A percentile compares a stretch with the other conserved stretches of the same genome.
phyloP scores from a whole-genome alignment of 2,888 invertebrate species.

The Auanema sp. region DNA sequence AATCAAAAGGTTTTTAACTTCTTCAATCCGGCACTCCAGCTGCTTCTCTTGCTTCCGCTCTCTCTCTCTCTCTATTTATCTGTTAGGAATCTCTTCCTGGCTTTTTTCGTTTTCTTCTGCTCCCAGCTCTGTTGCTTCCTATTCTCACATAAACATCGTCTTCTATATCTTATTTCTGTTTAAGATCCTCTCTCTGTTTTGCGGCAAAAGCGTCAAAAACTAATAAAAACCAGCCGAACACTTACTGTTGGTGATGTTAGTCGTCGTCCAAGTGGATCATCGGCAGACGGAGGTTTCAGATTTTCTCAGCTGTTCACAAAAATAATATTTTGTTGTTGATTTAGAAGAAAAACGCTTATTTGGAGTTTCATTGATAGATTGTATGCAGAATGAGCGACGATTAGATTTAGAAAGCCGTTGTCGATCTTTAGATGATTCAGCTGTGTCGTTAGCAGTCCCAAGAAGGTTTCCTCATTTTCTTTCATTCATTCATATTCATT shows the following conservation, averaged over 20 bases:
- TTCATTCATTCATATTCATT: not conserved
- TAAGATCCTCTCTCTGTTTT: slow-evolving; percentile 33
- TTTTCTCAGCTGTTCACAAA: slow-evolving; percentile 15
- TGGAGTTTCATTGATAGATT: slow-evolving; percentile 81
- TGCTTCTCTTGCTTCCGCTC: not conserved
- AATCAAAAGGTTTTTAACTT: slow-evolving; percentile 32
- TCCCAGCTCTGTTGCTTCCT: not conserved
- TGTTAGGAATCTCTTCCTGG: slow-evolving; percentile 17
- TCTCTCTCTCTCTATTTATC: slow-evolving; percentile 22
- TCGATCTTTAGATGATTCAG: slow-evolving; percentile 38
- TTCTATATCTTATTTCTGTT: slow-evolving; percentile 13
- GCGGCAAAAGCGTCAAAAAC: slow-evolving; percentile 52
- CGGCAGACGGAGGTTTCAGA: not conserved
- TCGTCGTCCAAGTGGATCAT: slow-evolving; percentile 34
- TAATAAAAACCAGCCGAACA: slow-evolving; percentile 78
- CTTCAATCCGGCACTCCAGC: not conserved
- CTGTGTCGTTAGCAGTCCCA: slow-evolving; percentile 23
- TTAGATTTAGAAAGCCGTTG: slow-evolving; percentile 41
- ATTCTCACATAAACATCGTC: not conserved
- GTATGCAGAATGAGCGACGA: slow-evolving; percentile 79
- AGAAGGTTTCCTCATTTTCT: not conserved
- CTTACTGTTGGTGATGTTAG: slow-evolving; percentile 70
- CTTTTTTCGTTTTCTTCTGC: slow-evolving; percentile 1
- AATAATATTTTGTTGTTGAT: slow-evolving; percentile 6
- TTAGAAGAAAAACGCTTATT: slow-evolving; percentile 71